Evolutionary conservation across 2,888 invertebrate genomes (phyloP), one percentile per base, ranked within the genome.

Genomic region (Lacanobia wlatinum): DNA sequence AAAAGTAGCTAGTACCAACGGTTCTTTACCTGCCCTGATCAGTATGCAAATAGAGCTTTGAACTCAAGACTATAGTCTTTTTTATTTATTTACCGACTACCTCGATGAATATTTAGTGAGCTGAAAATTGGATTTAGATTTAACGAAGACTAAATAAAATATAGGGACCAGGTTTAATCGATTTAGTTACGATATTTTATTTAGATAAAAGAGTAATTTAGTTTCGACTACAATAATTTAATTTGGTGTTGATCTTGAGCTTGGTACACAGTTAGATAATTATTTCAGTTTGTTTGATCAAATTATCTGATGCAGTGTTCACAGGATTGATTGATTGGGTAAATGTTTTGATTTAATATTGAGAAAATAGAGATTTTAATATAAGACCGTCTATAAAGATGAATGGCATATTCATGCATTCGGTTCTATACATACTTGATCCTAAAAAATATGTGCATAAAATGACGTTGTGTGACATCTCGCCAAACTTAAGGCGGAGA

Each of bases 61-160:
- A 70, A 52, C 34, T 34, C 46, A 65, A 56, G 21, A 55, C 50
- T 60, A 5, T 55, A 43, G 28, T 58, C 38, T 8, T 58, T 53
- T 73, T 58, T 67, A 62, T 73, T 58, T 62, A 62, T 62, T 53
- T 53, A 62, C 38, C 28, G 61, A 61, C n/a, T 61, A 38, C 52
- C 55, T 61, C 46, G 6, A 77, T 79, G 52, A 73, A 62, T 77
- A 79, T 78, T 78, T 67, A 78, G 48, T 53, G 28, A 58, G 52
- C 56, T 62, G 23, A 58, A 78, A 56, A 73, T 77, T 62, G 50
- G 40, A 74, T 78, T 53, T 18, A 53, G 16, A 40, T 21, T 43
- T 38, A 59, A 62, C 40, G 34, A 48, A 73, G 38, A 38, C 55
- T 66, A 21, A 56, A 77, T 61, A 61, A 76, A 70, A 61, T 46